Percentiles rank a stretch among this genome's conserved stretches.
Conservation (phyloP, 2,797 vertebrate genomes). For the Pipistrellus pipistrellus region DNA sequence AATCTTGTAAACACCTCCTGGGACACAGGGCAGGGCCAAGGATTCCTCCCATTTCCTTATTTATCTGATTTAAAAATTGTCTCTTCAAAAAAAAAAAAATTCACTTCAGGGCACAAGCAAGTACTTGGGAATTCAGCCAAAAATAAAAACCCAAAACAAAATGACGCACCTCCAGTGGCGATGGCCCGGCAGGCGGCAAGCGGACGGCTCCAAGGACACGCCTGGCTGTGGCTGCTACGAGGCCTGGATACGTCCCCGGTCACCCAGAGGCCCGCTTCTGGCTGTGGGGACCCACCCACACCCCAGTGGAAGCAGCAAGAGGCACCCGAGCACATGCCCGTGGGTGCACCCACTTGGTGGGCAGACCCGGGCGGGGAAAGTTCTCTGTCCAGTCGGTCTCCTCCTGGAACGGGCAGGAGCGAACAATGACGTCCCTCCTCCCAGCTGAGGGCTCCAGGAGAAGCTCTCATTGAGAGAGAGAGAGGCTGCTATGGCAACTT, state of each 20-base stretch:
- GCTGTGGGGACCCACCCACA: neutral
- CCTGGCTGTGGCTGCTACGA: conserved; percentile 51
- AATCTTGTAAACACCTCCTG: conserved; percentile 75
- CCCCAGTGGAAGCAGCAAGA: neutral
- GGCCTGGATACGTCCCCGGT: neutral
- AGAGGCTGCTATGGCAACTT: conserved; percentile 86
- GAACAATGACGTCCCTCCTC: conserved; percentile 79
- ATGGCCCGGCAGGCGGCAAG: neutral
- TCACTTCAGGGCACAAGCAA: conserved; percentile 72
- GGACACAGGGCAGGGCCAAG: conserved; percentile 67
- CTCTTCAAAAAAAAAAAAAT: conserved; percentile 61
- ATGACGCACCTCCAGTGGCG: conserved; percentile 75
- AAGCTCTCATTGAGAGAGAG: conserved; percentile 68
- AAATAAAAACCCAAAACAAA: neutral
- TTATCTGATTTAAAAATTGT: conserved; percentile 74
- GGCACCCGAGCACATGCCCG: neutral
- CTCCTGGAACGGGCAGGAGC: conserved; percentile 48
- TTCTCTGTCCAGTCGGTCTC: conserved; percentile 67
- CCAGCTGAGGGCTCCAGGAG: conserved; percentile 76
- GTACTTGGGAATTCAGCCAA: conserved; percentile 78
- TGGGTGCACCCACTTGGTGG: conserved; percentile 38
- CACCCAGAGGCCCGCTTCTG: conserved; percentile 32
- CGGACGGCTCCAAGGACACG: conserved; percentile 68
- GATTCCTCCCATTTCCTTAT: conserved; percentile 72
- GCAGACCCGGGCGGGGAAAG: conserved; percentile 28